Base-by-base conservation (phyloP, 2,888 invertebrate genomes). In the Isotomurus palustris region DNA sequence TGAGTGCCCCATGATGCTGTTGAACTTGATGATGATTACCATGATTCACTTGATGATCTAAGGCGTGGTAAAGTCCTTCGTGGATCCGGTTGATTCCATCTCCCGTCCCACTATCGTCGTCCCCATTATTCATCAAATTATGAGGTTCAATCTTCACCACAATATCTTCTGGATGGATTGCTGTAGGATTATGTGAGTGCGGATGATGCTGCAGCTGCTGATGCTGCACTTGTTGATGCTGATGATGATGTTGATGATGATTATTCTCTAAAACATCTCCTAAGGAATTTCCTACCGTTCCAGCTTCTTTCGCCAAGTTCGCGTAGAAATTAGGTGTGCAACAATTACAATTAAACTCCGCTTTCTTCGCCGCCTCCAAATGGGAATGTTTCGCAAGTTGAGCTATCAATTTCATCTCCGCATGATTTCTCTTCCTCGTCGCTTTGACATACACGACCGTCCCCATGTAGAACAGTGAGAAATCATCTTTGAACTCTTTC, bases 381-480 rank as follows among this genome's bases (percentile, higher is more conserved):
- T 65, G 64, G 17, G 64, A 51, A 19, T 60, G 56, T 41, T 57
- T 57, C 3, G 64, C 64, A 24, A 64, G 60, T 40, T 61, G 59
- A 14, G 64, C 56, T 14, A 65, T 65, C 45, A 65, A 47, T 57
- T 55, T 65, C 64, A 65, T 65, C 38, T 65, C 64, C 28, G 52
- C 21, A 2, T 59, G 59, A 41, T 51, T 53, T 43, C 64, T 52
- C 40, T 58, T 53, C 41, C 58, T 35, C 17, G 59, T 53, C n/a
- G 56, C 61, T 28, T 61, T 64, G 17, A 64, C 57, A 48, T 56
- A 62, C 4, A 58, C 58, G 45, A 52, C 58, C 28, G 55, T 55
- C 6, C 62, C 62, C 35, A 62, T 55, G 43, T 55, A 55, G 22
- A 58, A 62, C 2, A 58, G 52, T 14, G 58, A 58, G 35, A 62